Conservation (phyloP, 2,888 invertebrate species). For the Cistogaster globosa region DNA sequence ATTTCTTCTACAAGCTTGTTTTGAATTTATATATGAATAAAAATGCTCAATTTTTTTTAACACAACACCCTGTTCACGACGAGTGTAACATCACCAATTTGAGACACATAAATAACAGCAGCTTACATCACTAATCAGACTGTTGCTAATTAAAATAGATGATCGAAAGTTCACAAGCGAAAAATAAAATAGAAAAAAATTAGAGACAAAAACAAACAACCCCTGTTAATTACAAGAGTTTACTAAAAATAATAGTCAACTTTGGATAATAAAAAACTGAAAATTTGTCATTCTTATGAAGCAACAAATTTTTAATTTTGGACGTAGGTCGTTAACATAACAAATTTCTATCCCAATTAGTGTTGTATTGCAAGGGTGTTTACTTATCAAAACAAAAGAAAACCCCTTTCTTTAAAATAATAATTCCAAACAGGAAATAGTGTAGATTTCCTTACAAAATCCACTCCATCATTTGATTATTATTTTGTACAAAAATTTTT, state of each 20-base stretch:
- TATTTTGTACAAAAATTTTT: slow-evolving; percentile 19
- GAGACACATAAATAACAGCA: slow-evolving; percentile 41
- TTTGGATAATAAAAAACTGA: slow-evolving; percentile 48
- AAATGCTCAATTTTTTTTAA: too few species aligned
- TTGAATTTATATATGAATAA: too few species aligned
- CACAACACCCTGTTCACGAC: slow-evolving; percentile 2
- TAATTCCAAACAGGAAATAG: slow-evolving; percentile 39
- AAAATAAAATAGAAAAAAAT: too few species aligned
- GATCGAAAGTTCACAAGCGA: slow-evolving; percentile 73
- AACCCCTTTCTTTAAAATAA: slow-evolving; percentile 4
- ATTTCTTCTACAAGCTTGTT: too few species aligned
- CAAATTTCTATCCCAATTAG: neutral
- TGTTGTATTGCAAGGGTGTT: neutral
- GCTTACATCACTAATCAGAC: slow-evolving; percentile 70
- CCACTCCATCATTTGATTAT: slow-evolving; percentile 19
- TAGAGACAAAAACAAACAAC: neutral
- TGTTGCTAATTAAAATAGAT: slow-evolving; percentile 76
- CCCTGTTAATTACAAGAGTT: slow-evolving; percentile 41
- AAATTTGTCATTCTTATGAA: slow-evolving; percentile 59
- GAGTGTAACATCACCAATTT: slow-evolving; percentile 1
- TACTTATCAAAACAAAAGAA: neutral
- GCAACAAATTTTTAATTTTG: slow-evolving; percentile 67
- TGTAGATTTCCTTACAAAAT: slow-evolving; percentile 12
- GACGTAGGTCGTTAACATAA: slow-evolving; percentile 41
- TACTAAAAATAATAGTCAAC: slow-evolving; percentile 24